Conservation (phyloP, 2,113 vertebrate species). For the Pholis gunnellus region DNA sequence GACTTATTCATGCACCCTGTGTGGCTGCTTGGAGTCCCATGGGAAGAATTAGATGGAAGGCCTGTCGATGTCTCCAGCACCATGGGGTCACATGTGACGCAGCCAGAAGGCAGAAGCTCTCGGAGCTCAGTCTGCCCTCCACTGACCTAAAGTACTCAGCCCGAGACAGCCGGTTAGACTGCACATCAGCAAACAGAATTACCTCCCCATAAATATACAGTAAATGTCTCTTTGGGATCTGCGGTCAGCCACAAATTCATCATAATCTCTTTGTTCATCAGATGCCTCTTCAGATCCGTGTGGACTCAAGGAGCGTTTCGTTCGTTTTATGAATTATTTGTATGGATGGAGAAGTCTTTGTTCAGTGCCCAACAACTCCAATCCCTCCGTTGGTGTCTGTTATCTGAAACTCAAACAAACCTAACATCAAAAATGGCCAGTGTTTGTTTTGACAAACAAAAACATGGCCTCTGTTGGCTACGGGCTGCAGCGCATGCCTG, state of each 20-base stretch:
- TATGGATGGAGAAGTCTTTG: constrained; percentile 40
- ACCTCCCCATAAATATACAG: constrained; percentile 37
- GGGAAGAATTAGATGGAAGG: constrained; percentile 62
- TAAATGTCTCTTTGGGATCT: constrained; percentile 39
- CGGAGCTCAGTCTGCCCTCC: constrained; percentile 22
- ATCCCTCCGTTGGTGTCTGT: constrained; percentile 24
- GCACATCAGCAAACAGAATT: constrained; percentile 52
- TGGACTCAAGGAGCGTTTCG: constrained; percentile 10
- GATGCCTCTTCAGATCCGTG: constrained; percentile 18
- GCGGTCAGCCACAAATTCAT: constrained; percentile 23
- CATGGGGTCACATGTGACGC: constrained; percentile 50
- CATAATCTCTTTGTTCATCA: constrained; percentile 45
- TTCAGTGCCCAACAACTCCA: constrained; percentile 27
- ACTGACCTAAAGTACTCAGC: constrained; percentile 19
- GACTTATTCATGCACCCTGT: constrained; percentile 76
- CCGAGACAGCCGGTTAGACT: constrained; percentile 38
- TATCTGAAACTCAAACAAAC: constrained; percentile 39
- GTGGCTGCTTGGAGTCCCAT: constrained; percentile 62
- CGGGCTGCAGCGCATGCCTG: constrained; percentile 30
- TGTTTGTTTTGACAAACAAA: constrained; percentile 57
- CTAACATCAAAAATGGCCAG: constrained; percentile 39
- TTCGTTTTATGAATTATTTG: constrained; percentile 54
- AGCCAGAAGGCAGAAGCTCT: constrained; percentile 27
- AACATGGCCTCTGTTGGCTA: constrained; percentile 41
- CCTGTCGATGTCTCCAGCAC: constrained; percentile 43